phyloP scores from a whole-genome alignment of 2,888 invertebrate species.

The Strigamia transsilvanica region DNA sequence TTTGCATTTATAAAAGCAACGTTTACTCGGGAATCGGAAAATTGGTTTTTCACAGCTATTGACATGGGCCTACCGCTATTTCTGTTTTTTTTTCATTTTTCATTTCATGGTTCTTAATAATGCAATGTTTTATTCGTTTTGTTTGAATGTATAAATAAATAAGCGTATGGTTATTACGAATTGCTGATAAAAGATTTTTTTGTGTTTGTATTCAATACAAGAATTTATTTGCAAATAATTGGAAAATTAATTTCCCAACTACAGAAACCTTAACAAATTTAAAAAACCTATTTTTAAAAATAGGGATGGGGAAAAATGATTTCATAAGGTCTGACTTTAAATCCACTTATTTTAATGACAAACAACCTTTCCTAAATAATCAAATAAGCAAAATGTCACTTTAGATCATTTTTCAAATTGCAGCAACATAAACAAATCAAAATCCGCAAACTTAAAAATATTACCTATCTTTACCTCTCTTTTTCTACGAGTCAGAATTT shows the following conservation, averaged over 20 bases:
- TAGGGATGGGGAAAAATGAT: too few species aligned
- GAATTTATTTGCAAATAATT: too few species aligned
- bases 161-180: too few species aligned
- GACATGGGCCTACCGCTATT: background rate
- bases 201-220: too few species aligned
- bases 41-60: constrained; percentile 4
- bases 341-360: too few species aligned
- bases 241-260: too few species aligned
- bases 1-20: constrained; percentile 1
- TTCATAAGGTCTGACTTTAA: too few species aligned
- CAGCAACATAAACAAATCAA: background rate
- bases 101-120: background rate
- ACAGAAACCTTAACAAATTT: too few species aligned
- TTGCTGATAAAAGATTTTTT: too few species aligned
- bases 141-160: background rate
- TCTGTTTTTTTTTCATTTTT: background rate
- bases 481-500: background rate
- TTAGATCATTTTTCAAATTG: background rate
- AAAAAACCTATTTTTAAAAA: too few species aligned
- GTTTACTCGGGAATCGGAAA: constrained; percentile 21
- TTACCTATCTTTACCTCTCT: background rate
- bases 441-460: background rate
- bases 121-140: background rate
- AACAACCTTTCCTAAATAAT: too few species aligned
- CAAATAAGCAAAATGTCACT: background rate